Evolutionary conservation across 2,113 vertebrate species (phyloP).

Genomic region (Hucho hucho): DNA sequence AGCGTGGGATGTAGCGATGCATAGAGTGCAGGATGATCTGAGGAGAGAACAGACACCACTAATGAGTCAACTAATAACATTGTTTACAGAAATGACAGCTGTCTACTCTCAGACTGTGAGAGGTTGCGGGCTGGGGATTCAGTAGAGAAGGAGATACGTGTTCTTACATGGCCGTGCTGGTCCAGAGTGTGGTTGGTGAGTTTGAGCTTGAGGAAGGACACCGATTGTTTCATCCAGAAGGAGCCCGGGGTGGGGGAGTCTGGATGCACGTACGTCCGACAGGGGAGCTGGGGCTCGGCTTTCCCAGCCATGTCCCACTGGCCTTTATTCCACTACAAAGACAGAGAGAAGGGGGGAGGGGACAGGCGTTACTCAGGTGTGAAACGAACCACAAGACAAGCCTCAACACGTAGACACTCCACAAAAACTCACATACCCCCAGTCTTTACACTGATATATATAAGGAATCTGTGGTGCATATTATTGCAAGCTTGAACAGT

Average conservation of each 20-base stretch:
- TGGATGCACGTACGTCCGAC: slow-evolving; percentile 82
- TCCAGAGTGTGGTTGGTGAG: slow-evolving; percentile 90
- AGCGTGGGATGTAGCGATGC: slow-evolving; percentile 81
- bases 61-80: too few relatives aligned
- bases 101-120: too few relatives aligned
- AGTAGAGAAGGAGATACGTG: background rate
- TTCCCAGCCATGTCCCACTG: slow-evolving; percentile 86
- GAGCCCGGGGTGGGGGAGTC: slow-evolving; percentile 85
- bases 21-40: slow-evolving; percentile 82
- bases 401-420: slow-evolving; percentile 22
- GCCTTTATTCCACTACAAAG: slow-evolving; percentile 84
- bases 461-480: background rate
- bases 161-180: slow-evolving; percentile 82
- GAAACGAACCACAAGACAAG: slow-evolving; percentile 10
- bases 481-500: too few relatives aligned
- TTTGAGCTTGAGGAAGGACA: slow-evolving; percentile 87
- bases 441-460: background rate
- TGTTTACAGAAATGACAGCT: too few relatives aligned
- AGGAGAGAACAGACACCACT: background rate
- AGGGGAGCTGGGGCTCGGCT: slow-evolving; percentile 83
- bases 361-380: slow-evolving; percentile 22
- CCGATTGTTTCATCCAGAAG: slow-evolving; percentile 87
- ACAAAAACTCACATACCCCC: background rate
- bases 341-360: slow-evolving; percentile 10
- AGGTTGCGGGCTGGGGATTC: too few relatives aligned